phyloP scores from a whole-genome alignment of 2,113 vertebrate genomes.

The Lutjanus erythropterus region DNA sequence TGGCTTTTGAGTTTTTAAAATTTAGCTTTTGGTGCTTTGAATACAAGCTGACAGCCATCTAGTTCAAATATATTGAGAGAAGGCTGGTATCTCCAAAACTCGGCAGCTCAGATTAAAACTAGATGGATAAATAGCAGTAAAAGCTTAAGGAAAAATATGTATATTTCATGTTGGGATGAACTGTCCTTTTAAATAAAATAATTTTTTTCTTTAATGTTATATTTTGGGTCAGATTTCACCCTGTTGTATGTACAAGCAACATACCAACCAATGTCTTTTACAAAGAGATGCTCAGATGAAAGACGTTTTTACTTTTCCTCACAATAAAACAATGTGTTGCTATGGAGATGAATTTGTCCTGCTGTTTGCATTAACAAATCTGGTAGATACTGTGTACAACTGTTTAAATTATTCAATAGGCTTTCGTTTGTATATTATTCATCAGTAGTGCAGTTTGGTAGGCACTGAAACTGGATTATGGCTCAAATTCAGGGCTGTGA shows the following conservation, averaged over 20 bases:
- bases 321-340: conserved; percentile 62
- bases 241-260: conserved; percentile 23
- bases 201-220: conserved; percentile 1
- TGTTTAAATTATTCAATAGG: conserved; percentile 67
- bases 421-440: conserved; percentile 66
- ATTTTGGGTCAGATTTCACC: conserved; percentile 7
- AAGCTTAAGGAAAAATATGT: no score
- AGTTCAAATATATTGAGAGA: no score
- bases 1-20: no score
- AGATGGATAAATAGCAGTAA: no score
- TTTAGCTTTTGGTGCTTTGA: no score
- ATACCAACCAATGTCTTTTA: conserved; percentile 22
- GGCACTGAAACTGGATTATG: neutral
- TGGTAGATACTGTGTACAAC: conserved; percentile 1
- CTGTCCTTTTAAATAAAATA: conserved; percentile 5
- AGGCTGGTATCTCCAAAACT: no score
- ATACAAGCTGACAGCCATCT: no score
- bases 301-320: conserved; percentile 64
- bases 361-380: conserved; percentile 5
- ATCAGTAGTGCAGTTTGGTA: conserved; percentile 20
- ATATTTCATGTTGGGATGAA: no score
- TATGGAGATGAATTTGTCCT: conserved; percentile 19
- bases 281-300: conserved; percentile 15
- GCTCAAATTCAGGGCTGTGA: neutral
- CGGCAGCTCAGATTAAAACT: no score